A percentile compares a stretch with the other conserved stretches of the same genome.
phyloP scores from a whole-genome alignment of 2,888 invertebrate species.

The Chelonus formosanus region DNA sequence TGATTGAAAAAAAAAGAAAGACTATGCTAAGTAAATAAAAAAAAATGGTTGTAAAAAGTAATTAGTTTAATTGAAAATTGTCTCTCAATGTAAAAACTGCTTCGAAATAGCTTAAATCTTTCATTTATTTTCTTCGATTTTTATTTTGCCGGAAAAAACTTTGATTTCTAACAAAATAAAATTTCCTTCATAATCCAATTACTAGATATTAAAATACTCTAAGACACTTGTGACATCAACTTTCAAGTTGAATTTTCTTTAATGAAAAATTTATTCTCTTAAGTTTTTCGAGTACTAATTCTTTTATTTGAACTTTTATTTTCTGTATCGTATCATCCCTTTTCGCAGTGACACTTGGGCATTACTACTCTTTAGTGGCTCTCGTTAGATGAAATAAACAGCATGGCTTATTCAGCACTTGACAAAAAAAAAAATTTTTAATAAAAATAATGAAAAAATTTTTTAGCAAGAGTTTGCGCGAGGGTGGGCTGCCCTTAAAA shows the following conservation, averaged over 20 bases:
- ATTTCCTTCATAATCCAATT: too few relatives aligned
- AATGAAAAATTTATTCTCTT: background rate
- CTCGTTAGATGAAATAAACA: constrained; percentile 24
- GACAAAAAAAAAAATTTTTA: constrained; percentile 6
- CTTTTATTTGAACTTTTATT: constrained; percentile 8
- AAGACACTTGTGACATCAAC: too few relatives aligned
- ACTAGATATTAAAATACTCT: too few relatives aligned
- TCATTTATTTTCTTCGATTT: too few relatives aligned
- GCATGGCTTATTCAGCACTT: constrained; percentile 32
- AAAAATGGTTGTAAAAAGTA: too few relatives aligned
- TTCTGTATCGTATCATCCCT: background rate
- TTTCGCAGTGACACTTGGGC: constrained; percentile 5
- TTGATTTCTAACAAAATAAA: too few relatives aligned
- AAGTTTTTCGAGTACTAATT: background rate
- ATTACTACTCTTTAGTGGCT: constrained; percentile 18
- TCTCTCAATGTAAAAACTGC: too few relatives aligned
- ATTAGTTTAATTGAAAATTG: too few relatives aligned
- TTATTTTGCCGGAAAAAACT: too few relatives aligned
- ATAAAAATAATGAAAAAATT: background rate
- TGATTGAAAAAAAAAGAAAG: too few relatives aligned
- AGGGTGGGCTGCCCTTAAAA: constrained; percentile 62
- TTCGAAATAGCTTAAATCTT: too few relatives aligned
- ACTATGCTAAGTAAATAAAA: too few relatives aligned
- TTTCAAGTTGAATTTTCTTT: background rate
- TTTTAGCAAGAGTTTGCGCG: constrained; percentile 59